Conservation (phyloP, 2,113 vertebrate genomes). For the Nerophis ophidion region DNA sequence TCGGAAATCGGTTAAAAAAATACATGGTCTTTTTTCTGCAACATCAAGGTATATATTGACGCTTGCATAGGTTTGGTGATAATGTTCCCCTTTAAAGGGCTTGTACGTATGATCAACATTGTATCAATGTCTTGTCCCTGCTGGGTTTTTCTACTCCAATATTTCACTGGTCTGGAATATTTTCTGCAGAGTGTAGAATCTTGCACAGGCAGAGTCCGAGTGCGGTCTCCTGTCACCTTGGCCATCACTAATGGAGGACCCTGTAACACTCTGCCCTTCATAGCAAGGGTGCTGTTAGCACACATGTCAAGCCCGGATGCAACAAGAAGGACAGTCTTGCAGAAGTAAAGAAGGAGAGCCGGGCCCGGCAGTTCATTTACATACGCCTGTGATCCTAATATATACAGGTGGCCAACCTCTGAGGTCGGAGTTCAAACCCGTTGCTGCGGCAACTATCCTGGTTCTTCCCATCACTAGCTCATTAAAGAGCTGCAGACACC, state of each 20-base stretch:
- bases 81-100: too few species aligned
- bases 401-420: slow-evolving; percentile 71
- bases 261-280: slow-evolving; percentile 47
- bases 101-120: too few species aligned
- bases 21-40: too few species aligned
- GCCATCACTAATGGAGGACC: slow-evolving; percentile 56
- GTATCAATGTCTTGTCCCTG: too few species aligned
- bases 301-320: slow-evolving; percentile 60
- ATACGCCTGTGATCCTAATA: slow-evolving; percentile 72
- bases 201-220: slow-evolving; percentile 19
- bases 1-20: too few species aligned
- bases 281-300: slow-evolving; percentile 62
- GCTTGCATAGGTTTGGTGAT: too few species aligned
- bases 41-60: too few species aligned
- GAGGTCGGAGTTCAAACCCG: slow-evolving; percentile 57
- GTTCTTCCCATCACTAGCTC: slow-evolving; percentile 64
- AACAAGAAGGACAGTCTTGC: slow-evolving; percentile 66
- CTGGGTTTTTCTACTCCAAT: slow-evolving; percentile 34
- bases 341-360: slow-evolving; percentile 48
- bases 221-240: slow-evolving; percentile 51
- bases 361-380: slow-evolving; percentile 53
- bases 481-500: slow-evolving; percentile 68
- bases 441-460: slow-evolving; percentile 57
- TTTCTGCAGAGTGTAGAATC: slow-evolving; percentile 41
- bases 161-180: slow-evolving; percentile 33